These are phyloP conservation scores for Drosophila eugracilis DNA, from an alignment of 1,140 invertebrate species.

Conservation along the genomic window DNA sequence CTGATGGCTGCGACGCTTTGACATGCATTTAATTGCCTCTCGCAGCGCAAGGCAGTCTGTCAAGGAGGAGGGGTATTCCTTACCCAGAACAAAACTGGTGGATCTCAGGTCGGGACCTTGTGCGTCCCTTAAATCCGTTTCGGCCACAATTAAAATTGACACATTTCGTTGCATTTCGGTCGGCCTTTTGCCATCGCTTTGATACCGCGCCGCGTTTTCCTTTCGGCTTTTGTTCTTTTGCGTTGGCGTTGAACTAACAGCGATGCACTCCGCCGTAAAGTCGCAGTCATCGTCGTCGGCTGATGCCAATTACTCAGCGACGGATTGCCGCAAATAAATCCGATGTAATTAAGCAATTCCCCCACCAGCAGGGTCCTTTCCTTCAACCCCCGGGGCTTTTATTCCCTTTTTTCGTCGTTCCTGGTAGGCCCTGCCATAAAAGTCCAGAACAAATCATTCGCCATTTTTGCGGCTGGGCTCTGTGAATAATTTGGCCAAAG, in stretches of 20 bases:
- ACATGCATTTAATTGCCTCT: slow-evolving; percentile 84
- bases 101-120: slow-evolving; percentile 30
- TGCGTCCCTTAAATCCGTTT: slow-evolving; percentile 71
- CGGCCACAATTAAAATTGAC: slow-evolving; percentile 84
- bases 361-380: not conserved
- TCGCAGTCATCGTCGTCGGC: not conserved
- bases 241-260: slow-evolving; percentile 58
- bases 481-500: slow-evolving; percentile 70
- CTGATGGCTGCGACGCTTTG: slow-evolving; percentile 79
- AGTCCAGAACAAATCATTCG: slow-evolving; percentile 77
- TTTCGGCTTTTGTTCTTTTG: slow-evolving; percentile 57
- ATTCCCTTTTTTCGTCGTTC: slow-evolving; percentile 1
- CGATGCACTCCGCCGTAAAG: slow-evolving; percentile 8
- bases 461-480: slow-evolving; percentile 67
- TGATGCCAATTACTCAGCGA: slow-evolving; percentile 56
- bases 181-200: slow-evolving; percentile 52
- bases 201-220: slow-evolving; percentile 55
- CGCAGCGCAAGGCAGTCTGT: slow-evolving; percentile 28
- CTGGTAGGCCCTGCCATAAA: slow-evolving; percentile 60
- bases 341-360: slow-evolving; percentile 59
- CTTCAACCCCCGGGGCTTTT: slow-evolving; percentile 10
- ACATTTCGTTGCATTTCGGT: slow-evolving; percentile 79
- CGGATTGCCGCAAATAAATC: slow-evolving; percentile 48
- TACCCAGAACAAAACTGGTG: not conserved
- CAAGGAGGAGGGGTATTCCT: slow-evolving; percentile 5